Base-by-base conservation (phyloP, 2,888 invertebrate genomes). In the Phyllotreta cruciferae region DNA sequence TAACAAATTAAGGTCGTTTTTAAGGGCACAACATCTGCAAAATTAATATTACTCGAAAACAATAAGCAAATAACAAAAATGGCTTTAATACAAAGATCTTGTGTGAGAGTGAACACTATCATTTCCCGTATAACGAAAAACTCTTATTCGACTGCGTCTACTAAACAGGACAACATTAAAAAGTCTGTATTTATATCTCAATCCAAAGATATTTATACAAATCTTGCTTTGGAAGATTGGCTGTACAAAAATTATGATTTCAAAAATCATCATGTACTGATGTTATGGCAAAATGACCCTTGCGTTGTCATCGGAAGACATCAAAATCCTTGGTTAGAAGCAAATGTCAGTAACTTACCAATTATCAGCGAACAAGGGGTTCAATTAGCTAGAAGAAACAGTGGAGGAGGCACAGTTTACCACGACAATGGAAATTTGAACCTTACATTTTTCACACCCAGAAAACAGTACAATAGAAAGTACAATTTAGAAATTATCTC, bases 151-250 rank as follows among this genome's bases (percentile, higher is more conserved):
- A 61, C 68, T 44, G 52, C 63, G 14, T 34, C 54, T 11, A 34
- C 47, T 36, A 24, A 44, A 45, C 72, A 72, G 47, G 68, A 72
- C 55, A 67, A 87, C 77, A 86, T 92, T 73, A 88, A 88, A 70
- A 94, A 94, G 82, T 92, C 93, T 0, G 94, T 96, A 45, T 93
- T 93, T 75, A 92, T 97, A 79, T 98, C 98, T 0, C 93, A 93
- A 80, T 95, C 94, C 0, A 88, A 88, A 66, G 92, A 97, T 79
- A 91, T 99, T 70, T 96, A 88, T 78, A 91, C 92, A 7, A 99
- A 99, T 82, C 83, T 98, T 75, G 98, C 98, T 3, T 82, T 98
- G 62, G 98, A 99, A 82, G 95, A 98, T 80, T 98, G 97, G 96
- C 84, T 98, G 74, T 97, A 96, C 81, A 88, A 87, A 60, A 92